Percentiles rank a stretch among this genome's conserved stretches.
phyloP scores from a whole-genome alignment of 2,797 vertebrate genomes.

The Gambusia yucatana region DNA sequence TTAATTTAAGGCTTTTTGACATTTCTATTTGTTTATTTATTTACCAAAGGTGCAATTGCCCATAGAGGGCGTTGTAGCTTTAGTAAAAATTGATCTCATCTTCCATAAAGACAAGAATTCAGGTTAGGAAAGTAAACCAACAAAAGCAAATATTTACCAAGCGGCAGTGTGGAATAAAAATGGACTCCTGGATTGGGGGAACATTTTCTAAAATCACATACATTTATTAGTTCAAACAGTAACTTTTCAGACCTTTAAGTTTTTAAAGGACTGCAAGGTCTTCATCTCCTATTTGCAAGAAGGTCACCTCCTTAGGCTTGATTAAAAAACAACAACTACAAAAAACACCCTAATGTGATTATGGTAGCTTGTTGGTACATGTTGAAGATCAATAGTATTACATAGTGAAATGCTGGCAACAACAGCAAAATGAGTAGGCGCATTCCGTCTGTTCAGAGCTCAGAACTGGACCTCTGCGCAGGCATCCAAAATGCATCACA shows the following conservation, averaged over 20 bases:
- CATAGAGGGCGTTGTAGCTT: not conserved
- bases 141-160: not conserved
- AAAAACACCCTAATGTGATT: not conserved
- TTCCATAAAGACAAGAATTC: not conserved
- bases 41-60: conserved; percentile 1
- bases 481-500: conserved; percentile 8
- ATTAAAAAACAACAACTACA: not conserved
- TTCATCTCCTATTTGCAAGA: not conserved
- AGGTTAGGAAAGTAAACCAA: conserved; percentile 20
- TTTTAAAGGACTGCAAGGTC: not conserved
- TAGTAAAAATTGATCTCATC: not conserved
- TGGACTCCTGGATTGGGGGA: not conserved
- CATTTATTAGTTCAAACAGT: not conserved
- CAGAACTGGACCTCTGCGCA: conserved; percentile 5
- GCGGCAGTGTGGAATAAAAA: conserved; percentile 1
- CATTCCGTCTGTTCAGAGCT: not conserved
- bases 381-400: not conserved
- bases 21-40: not conserved
- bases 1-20: not conserved
- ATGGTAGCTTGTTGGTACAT: not conserved
- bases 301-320: not conserved
- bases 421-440: not conserved
- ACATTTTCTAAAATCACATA: not conserved
- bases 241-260: not conserved
- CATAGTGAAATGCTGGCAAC: not conserved